Evolutionary conservation across 2,797 vertebrate species (phyloP), one percentile per base, ranked within the genome.

Genomic region (Myiotriccus ornatus): DNA sequence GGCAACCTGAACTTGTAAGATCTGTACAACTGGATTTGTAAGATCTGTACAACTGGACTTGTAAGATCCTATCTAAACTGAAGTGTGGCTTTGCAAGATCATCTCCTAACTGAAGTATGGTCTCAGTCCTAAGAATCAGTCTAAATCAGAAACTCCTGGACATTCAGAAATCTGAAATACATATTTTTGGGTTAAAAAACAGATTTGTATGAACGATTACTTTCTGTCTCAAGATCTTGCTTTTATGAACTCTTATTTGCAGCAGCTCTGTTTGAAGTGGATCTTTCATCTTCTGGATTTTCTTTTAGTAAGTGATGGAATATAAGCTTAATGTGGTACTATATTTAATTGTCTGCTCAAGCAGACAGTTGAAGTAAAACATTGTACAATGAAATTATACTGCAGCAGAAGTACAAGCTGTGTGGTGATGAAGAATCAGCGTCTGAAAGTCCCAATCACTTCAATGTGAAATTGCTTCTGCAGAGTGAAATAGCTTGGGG

Each of bases 311-410:
- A 23, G 50, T 64, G 53, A 7, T 67, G 8, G 24, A 77, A 28
- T 71, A 84, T 75, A 64, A 93, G 71, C 53, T 94, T 93, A 92
- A 95, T 73, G 32, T 47, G 43, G 20, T 63, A 37, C 44, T 94
- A 44, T 69, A 35, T 96, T 94, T 95, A 96, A 97, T 87, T 91
- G 84, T 86, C 71, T 81, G 44, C 87, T 92, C 34, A 81, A 79
- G n/a, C 52, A 94, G 77, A 57, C 32, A 49, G 59, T 16, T 53
- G 44, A 93, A 78, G 20, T 60, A 87, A 87, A 79, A 24, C 32
- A 23, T 9, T 92, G 53, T 34, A 30, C 34, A 50, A 32, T 82
- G 86, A 89, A 94, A 94, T 73, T 47, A 23, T 76, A 68, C 34
- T 90, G 49, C 84, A 91, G 34, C 28, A 79, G 18, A 53, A 80